phyloP scores from a whole-genome alignment of 2,113 vertebrate genomes.

The Crypturellus undulatus region DNA sequence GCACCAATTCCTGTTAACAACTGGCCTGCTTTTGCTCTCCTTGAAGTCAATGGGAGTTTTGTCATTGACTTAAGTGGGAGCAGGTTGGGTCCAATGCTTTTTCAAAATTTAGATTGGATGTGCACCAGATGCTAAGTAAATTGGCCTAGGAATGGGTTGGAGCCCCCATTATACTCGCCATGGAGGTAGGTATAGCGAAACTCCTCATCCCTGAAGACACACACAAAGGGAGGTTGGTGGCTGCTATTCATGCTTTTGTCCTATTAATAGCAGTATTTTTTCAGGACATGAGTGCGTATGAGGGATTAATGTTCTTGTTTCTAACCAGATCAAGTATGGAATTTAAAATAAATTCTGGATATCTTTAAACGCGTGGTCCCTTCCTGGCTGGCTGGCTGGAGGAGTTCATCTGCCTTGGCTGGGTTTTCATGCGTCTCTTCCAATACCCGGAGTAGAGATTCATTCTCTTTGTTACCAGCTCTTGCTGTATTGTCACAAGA shows the following conservation, averaged over 20 bases:
- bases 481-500: background rate
- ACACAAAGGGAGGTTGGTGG: background rate
- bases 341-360: background rate
- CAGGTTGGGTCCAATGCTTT: background rate
- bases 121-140: constrained; percentile 12
- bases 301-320: background rate
- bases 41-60: constrained; percentile 27
- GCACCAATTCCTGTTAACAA: constrained; percentile 24
- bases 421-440: background rate
- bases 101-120: background rate
- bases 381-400: constrained; percentile 30
- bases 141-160: background rate
- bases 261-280: constrained; percentile 4
- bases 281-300: background rate
- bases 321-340: background rate
- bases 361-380: constrained; percentile 4
- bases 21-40: constrained; percentile 20
- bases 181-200: background rate
- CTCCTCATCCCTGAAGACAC: background rate
- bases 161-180: background rate
- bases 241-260: background rate
- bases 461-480: background rate
- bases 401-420: background rate
- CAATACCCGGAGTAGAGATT: background rate
- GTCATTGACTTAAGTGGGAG: constrained; percentile 22